These are phyloP conservation scores for Drosophila greeni DNA, from an alignment of 2,888 invertebrate genomes.

Conservation along the genomic window DNA sequence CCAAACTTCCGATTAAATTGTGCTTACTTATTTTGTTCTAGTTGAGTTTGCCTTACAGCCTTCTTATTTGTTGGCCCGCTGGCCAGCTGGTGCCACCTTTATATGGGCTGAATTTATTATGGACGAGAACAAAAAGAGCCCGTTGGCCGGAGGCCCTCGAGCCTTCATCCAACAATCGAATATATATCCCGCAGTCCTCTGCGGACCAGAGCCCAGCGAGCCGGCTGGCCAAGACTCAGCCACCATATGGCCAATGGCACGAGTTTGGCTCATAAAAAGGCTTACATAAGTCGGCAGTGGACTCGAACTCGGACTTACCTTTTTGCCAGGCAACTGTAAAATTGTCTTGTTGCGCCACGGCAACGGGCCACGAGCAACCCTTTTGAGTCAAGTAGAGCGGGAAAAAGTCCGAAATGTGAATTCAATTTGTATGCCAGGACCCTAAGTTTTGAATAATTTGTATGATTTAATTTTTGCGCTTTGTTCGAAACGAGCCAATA, in stretches of 20 bases:
- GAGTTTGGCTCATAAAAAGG: slow-evolving; percentile 69
- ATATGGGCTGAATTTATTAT: slow-evolving; percentile 72
- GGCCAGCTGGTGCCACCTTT: slow-evolving; percentile 72
- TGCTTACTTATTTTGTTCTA: slow-evolving; percentile 36
- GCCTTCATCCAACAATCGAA: slow-evolving; percentile 51
- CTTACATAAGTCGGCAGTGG: slow-evolving; percentile 56
- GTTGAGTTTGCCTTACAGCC: slow-evolving; percentile 51
- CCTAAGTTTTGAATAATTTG: slow-evolving; percentile 66
- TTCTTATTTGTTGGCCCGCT: slow-evolving; percentile 57
- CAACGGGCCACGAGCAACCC: slow-evolving; percentile 16
- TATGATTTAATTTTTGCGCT: slow-evolving; percentile 67
- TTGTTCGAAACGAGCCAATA: slow-evolving; percentile 60
- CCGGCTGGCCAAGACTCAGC: slow-evolving; percentile 46
- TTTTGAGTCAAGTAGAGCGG: slow-evolving; percentile 35
- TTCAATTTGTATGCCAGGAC: slow-evolving; percentile 58
- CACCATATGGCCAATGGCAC: slow-evolving; percentile 70
- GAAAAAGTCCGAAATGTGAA: slow-evolving; percentile 50
- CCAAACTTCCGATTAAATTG: slow-evolving; percentile 21
- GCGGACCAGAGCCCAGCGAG: slow-evolving; percentile 21
- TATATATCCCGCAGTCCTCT: slow-evolving; percentile 35
- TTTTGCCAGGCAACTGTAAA: slow-evolving; percentile 71
- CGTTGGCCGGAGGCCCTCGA: slow-evolving; percentile 29
- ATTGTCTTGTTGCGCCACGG: slow-evolving; percentile 64
- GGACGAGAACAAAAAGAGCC: slow-evolving; percentile 64
- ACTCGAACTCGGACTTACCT: slow-evolving; percentile 49